Base-by-base conservation (phyloP, 2,113 vertebrate species). In the Isichthys henryi region DNA sequence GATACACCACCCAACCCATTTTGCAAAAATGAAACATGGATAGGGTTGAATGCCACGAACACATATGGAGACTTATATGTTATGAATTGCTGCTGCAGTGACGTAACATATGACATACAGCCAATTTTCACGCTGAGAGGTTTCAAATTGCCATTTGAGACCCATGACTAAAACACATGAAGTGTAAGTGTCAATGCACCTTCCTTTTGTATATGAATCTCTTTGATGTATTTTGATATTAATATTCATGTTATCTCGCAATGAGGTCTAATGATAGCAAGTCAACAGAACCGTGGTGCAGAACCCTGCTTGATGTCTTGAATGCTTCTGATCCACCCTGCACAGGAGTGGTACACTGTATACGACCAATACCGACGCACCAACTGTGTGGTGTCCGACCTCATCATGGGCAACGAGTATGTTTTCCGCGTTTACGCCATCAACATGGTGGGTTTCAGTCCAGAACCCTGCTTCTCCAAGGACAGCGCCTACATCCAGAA, bases 281-380 rank as follows among this genome's bases (percentile, higher is more conserved):
- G 74, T 43, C 5, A 43, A 19, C 35, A 80, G 35, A 80, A 39
- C 5, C 74, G 43, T 27, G 56, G 11, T 89, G 56, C 58, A 77
- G 11, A 74, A 15, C 43, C 8, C 10, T 39, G 23, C 46, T 35
- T 66, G 15, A 43, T 21, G 39, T 17, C 39, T 80, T 70, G 62
- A 80, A 80, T 80, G 7, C 5, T 0, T 43, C 2, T 11, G 35
- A 35, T 80, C 43, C 2, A 4, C 82, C 82, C 39, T 88, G 90
- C 94, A 1, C 93, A 99, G 98, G 98, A 99, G 92, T 99, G 98
- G 98, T 99, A 95, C 91, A 99, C 97, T 0, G 97, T 99, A 85
- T 94, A 94, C 77, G 98, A 99, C 13, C 97, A 96, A 53, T 99
- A 97, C 92, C 96, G 97, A 6, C 96, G 96, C 83, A 97, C 96